phyloP scores from a whole-genome alignment of 2,113 vertebrate species.

The Nothocercus julius region DNA sequence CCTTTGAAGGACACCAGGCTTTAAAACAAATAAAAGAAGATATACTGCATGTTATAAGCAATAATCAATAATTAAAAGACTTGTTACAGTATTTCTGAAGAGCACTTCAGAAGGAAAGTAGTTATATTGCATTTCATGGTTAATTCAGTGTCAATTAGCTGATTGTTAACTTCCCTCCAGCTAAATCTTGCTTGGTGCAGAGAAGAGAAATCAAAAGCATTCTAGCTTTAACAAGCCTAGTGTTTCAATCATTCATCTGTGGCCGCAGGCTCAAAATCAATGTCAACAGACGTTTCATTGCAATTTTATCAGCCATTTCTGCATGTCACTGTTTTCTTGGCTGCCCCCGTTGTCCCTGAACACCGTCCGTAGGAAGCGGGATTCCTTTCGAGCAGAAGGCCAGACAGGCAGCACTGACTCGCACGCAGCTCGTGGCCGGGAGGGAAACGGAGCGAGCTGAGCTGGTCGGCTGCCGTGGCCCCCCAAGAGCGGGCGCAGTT shows the following conservation, averaged over 20 bases:
- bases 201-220: conserved; percentile 93
- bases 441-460: accelerated
- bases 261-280: conserved; percentile 89
- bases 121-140: conserved; percentile 95
- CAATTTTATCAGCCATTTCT: conserved; percentile 92
- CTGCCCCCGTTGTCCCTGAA: conserved; percentile 70
- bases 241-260: conserved; percentile 97
- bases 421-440: accelerated
- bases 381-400: neutral
- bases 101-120: conserved; percentile 86
- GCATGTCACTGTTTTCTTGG: conserved; percentile 78
- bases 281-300: conserved; percentile 94
- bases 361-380: neutral
- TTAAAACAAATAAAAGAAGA: conserved; percentile 78
- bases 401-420: neutral
- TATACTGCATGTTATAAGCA: conserved; percentile 77
- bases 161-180: conserved; percentile 97
- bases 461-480: accelerated
- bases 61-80: conserved; percentile 86
- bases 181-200: conserved; percentile 86
- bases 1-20: conserved; percentile 72
- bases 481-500: neutral
- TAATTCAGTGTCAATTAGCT: conserved; percentile 99
- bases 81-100: conserved; percentile 81
- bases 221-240: conserved; percentile 92